A percentile compares a stretch with the other conserved stretches of the same genome.
phyloP scores from a whole-genome alignment of 2,888 invertebrate genomes.

The Lepidocyrtoides sp. region DNA sequence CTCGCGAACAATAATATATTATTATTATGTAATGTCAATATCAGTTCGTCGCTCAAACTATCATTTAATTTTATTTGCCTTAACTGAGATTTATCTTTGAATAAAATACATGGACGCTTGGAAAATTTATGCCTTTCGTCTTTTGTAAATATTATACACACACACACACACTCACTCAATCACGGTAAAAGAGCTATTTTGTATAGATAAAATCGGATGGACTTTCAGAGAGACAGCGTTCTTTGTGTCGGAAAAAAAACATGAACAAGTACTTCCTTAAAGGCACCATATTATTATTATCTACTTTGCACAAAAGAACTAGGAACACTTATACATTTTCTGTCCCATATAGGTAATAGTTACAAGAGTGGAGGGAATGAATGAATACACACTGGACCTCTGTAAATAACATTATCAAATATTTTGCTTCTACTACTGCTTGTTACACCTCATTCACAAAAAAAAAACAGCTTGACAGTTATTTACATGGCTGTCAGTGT shows the following conservation, averaged over 20 bases:
- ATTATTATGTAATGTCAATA: conserved; percentile 8
- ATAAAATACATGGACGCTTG: too few species aligned
- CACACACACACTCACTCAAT: too few species aligned
- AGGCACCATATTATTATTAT: conserved; percentile 65
- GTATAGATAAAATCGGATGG: conserved; percentile 7
- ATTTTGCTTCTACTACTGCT: neutral
- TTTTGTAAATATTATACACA: neutral
- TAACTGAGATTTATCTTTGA: too few species aligned
- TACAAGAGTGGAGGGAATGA: conserved; percentile 31
- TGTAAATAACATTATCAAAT: neutral
- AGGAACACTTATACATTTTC: conserved; percentile 73
- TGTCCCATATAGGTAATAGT: neutral
- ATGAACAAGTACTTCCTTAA: conserved; percentile 39
- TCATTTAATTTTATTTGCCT: neutral
- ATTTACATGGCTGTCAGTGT: neutral
- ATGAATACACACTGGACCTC: conserved; percentile 22
- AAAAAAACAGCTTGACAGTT: conserved; percentile 19
- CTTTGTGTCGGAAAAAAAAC: conserved; percentile 39
- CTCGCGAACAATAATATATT: conserved; percentile 47
- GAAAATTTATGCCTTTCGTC: too few species aligned
- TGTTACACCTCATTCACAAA: neutral
- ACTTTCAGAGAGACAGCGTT: conserved; percentile 32
- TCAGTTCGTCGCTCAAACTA: neutral
- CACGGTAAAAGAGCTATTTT: neutral
- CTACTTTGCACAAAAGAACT: conserved; percentile 48